A percentile compares a stretch with the other conserved stretches of the same genome.
Evolutionary conservation across 2,797 vertebrate genomes (phyloP).

Genomic region (Vultur gryphus): DNA sequence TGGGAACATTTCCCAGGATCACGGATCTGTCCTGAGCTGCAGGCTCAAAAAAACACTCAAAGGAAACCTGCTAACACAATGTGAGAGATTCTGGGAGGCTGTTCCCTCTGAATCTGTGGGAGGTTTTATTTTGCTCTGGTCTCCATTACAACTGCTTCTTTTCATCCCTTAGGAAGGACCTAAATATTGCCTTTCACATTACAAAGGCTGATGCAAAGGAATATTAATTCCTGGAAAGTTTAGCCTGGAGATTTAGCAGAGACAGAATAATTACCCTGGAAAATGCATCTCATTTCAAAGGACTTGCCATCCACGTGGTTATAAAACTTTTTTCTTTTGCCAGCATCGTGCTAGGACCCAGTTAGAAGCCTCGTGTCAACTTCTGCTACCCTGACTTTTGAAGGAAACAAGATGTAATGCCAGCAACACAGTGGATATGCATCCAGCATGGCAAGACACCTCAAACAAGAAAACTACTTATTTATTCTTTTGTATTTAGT

Average conservation of each 20-base stretch:
- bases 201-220: neutral
- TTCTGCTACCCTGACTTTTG: neutral
- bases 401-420: neutral
- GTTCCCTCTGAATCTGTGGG: neutral
- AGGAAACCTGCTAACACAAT: neutral
- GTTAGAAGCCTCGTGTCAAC: neutral
- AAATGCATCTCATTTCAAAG: neutral
- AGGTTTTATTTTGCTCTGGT: slow-evolving; percentile 35
- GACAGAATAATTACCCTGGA: neutral
- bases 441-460: neutral
- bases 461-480: neutral
- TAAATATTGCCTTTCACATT: slow-evolving; percentile 34
- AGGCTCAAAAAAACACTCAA: neutral
- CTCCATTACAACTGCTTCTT: neutral
- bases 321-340: neutral
- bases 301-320: neutral
- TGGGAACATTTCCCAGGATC: neutral
- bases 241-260: neutral
- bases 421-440: fast-evolving
- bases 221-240: slow-evolving; percentile 42
- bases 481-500: neutral
- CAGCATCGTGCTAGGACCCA: neutral
- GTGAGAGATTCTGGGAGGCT: neutral
- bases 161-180: neutral
- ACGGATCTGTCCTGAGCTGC: neutral